A percentile compares a stretch with the other conserved stretches of the same genome.
phyloP scores from a whole-genome alignment of 1,140 invertebrate genomes.

The Drosophila kanapiae region DNA sequence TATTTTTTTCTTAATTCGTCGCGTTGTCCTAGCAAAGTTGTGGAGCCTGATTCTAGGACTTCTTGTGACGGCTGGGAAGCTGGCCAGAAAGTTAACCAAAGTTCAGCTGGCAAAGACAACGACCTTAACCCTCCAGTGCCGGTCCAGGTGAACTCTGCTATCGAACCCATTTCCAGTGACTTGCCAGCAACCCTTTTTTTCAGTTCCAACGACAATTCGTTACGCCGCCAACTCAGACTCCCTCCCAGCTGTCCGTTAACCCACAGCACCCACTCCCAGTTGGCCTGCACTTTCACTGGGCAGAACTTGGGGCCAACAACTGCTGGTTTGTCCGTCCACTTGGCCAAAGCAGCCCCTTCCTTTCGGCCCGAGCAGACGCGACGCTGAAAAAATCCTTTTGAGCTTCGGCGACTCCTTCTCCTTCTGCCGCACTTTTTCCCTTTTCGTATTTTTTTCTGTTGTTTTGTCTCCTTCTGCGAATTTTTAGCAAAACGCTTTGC shows the following conservation, averaged over 20 bases:
- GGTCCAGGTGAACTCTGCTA: slow-evolving; percentile 42
- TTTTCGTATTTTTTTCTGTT: slow-evolving; percentile 27
- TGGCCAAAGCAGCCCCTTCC: slow-evolving; percentile 7
- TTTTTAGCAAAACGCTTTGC: slow-evolving; percentile 47
- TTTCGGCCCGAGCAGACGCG: slow-evolving; percentile 51
- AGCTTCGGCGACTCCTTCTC: slow-evolving; percentile 53
- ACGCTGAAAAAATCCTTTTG: slow-evolving; percentile 68
- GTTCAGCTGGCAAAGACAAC: slow-evolving; percentile 29
- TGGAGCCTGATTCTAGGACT: background rate
- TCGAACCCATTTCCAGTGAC: slow-evolving; percentile 35
- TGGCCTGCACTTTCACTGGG: slow-evolving; percentile 73
- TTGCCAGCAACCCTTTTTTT: slow-evolving; percentile 33
- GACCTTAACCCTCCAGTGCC: slow-evolving; percentile 33
- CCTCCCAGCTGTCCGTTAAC: too few relatives aligned
- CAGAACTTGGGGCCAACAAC: slow-evolving; percentile 47
- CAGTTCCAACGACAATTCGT: slow-evolving; percentile 43
- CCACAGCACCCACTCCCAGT: slow-evolving; percentile 1
- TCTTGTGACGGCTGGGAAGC: background rate
- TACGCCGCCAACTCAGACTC: background rate
- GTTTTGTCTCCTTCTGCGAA: slow-evolving; percentile 59
- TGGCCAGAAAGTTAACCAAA: slow-evolving; percentile 8
- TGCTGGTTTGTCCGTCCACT: slow-evolving; percentile 32
- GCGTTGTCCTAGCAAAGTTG: background rate
- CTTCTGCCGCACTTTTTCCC: slow-evolving; percentile 27
- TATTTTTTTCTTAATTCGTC: background rate